These are phyloP conservation scores for Ciconia maguari DNA, from an alignment of 2,113 vertebrate species.

Conservation along the genomic window DNA sequence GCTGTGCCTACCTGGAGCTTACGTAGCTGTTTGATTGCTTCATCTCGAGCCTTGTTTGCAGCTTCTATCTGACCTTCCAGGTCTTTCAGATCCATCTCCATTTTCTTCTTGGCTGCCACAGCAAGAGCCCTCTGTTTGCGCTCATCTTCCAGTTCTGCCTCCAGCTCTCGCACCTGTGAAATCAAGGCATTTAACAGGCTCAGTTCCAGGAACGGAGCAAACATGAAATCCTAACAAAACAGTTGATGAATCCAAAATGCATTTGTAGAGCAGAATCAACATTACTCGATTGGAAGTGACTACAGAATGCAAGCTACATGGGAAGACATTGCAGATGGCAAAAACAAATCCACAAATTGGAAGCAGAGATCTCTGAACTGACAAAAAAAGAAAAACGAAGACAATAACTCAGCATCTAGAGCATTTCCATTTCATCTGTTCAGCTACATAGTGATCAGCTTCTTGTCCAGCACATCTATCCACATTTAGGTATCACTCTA, in stretches of 20 bases:
- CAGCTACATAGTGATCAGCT: background rate
- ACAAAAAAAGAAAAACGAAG: background rate
- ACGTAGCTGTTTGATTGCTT: constrained; percentile 94
- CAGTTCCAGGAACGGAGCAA: background rate
- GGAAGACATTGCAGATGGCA: background rate
- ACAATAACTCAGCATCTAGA: background rate
- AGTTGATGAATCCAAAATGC: background rate
- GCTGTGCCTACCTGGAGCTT: constrained; percentile 87
- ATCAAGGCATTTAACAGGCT: background rate
- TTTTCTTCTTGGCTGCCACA: constrained; percentile 92
- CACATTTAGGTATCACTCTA: background rate
- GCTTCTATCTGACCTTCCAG: constrained; percentile 93
- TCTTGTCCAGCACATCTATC: background rate
- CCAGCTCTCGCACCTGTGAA: constrained; percentile 90
- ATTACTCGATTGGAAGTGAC: background rate
- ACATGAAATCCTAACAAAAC: background rate
- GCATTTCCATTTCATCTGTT: background rate
- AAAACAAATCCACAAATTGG: background rate
- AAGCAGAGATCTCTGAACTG: background rate
- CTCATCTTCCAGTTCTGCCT: constrained; percentile 95
- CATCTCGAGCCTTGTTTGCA: constrained; percentile 92
- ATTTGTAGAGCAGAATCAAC: background rate
- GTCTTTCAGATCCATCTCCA: constrained; percentile 97
- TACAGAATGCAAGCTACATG: background rate
- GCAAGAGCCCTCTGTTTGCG: constrained; percentile 93